phyloP scores from a whole-genome alignment of 2,888 invertebrate genomes.

The Encarsia formosa region DNA sequence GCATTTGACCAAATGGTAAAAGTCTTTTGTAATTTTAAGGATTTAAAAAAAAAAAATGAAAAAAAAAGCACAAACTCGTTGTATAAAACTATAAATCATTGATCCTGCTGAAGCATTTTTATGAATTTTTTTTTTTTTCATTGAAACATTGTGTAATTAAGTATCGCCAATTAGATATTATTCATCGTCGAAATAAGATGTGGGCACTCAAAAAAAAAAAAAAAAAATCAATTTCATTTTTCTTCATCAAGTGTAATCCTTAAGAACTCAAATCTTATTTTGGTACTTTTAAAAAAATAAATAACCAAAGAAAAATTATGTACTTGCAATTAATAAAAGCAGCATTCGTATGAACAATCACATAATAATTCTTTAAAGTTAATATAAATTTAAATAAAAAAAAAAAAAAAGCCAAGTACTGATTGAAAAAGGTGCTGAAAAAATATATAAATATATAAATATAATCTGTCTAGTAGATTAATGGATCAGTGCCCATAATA shows the following conservation, averaged over 20 bases:
- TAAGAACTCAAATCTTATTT: too few species aligned
- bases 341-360: constrained; percentile 23
- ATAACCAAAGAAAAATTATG: too few species aligned
- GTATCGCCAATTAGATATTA: not conserved
- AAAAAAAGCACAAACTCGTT: constrained; percentile 2
- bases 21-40: constrained; percentile 11
- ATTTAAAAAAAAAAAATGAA: constrained; percentile 11
- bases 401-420: constrained; percentile 25
- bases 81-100: constrained; percentile 6
- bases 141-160: not conserved
- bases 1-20: constrained; percentile 19
- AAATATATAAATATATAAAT: constrained; percentile 22
- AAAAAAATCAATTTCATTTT: too few species aligned
- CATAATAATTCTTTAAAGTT: constrained; percentile 20
- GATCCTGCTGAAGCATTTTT: constrained; percentile 8
- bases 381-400: too few species aligned
- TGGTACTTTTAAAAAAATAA: not conserved
- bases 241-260: too few species aligned
- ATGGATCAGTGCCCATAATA: constrained; percentile 24
- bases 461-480: constrained; percentile 20
- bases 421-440: constrained; percentile 28
- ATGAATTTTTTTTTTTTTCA: constrained; percentile 9
- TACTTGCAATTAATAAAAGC: constrained; percentile 5
- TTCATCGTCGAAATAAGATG: constrained; percentile 17
- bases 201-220: constrained; percentile 14